These are phyloP conservation scores for Drosophila niveifrons DNA, from an alignment of 2,888 invertebrate species.

Conservation along the genomic window DNA sequence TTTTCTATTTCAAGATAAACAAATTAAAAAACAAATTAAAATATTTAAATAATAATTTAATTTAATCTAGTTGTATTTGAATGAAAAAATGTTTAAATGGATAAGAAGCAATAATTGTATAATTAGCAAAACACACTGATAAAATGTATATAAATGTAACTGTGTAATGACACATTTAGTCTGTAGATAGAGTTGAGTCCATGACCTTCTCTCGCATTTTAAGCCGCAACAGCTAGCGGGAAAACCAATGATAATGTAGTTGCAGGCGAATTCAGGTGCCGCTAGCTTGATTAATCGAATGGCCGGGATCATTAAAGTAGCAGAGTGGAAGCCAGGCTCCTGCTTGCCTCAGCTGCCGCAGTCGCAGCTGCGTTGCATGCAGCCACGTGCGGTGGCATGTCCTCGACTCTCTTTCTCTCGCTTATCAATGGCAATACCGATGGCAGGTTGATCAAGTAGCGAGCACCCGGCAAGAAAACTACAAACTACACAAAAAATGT, in stretches of 20 bases:
- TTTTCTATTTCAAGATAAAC: too few relatives aligned
- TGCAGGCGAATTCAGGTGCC: background rate
- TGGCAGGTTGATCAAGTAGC: slow-evolving; percentile 18
- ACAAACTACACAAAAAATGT: slow-evolving; percentile 11
- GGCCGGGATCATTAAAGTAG: slow-evolving; percentile 9
- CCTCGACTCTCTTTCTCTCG: background rate
- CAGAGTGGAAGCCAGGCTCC: background rate
- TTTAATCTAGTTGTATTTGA: too few relatives aligned
- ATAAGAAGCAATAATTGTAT: too few relatives aligned
- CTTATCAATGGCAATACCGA: slow-evolving; percentile 12
- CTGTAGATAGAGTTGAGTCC: too few relatives aligned
- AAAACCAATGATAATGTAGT: background rate
- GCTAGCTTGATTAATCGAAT: slow-evolving; percentile 21
- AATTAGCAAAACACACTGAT: too few relatives aligned
- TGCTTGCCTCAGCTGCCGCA: slow-evolving; percentile 16
- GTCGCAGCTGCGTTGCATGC: slow-evolving; percentile 18
- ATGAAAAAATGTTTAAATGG: too few relatives aligned
- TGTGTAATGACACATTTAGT: too few relatives aligned
- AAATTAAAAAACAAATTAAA: too few relatives aligned
- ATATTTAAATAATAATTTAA: too few relatives aligned
- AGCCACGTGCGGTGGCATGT: slow-evolving; percentile 21
- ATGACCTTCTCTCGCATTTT: too few relatives aligned
- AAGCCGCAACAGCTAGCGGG: background rate
- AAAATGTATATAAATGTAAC: too few relatives aligned
- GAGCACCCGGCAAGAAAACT: slow-evolving; percentile 11